Conservation (phyloP, 2,888 invertebrate species). For the Altica lythri region DNA sequence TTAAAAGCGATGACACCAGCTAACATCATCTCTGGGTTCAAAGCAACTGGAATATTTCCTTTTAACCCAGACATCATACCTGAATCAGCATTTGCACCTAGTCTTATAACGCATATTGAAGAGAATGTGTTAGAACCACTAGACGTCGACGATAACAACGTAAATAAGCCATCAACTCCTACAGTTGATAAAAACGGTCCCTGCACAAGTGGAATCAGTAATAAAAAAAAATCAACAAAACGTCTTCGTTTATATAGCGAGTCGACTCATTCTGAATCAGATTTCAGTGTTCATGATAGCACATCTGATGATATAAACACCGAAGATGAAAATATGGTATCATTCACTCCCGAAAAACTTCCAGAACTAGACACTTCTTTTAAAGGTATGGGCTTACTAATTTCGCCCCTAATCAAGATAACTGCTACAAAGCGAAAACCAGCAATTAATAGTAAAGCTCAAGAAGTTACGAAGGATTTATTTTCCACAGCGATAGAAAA, state of each 20-base stretch:
- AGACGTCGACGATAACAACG: too few relatives aligned
- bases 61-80: too few relatives aligned
- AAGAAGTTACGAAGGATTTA: too few relatives aligned
- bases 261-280: slow-evolving; percentile 8
- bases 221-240: slow-evolving; percentile 21
- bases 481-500: background rate
- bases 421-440: slow-evolving; percentile 14
- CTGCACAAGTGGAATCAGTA: slow-evolving; percentile 10
- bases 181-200: too few relatives aligned
- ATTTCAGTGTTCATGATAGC: slow-evolving; percentile 1
- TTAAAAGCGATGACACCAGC: too few relatives aligned
- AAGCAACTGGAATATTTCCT: too few relatives aligned
- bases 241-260: slow-evolving; percentile 11
- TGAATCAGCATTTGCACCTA: too few relatives aligned
- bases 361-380: slow-evolving; percentile 9
- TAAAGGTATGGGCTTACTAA: slow-evolving; percentile 9
- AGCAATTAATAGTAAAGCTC: slow-evolving; percentile 3
- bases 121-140: too few relatives aligned
- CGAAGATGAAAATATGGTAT: slow-evolving; percentile 8
- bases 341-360: slow-evolving; percentile 3
- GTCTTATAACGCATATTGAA: too few relatives aligned
- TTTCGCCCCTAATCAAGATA: slow-evolving; percentile 2
- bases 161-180: too few relatives aligned
- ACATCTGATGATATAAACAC: slow-evolving; percentile 12
- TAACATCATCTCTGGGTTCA: too few relatives aligned